phyloP scores from a whole-genome alignment of 2,797 vertebrate species.

The Oophaga sylvatica region DNA sequence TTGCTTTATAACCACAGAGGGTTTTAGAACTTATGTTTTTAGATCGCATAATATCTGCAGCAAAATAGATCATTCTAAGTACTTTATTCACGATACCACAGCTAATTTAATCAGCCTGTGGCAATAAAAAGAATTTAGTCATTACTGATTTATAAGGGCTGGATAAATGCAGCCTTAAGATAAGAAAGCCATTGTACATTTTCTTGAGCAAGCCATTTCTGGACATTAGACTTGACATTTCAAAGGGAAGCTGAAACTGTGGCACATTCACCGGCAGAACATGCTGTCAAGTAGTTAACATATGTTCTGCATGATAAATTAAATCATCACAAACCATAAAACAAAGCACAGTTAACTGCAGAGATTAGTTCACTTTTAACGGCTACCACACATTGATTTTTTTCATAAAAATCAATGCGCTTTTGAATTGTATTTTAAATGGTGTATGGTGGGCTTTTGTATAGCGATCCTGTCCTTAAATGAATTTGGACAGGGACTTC shows the following conservation, averaged over 20 bases:
- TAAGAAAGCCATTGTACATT: constrained; percentile 51
- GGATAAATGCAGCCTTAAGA: constrained; percentile 31
- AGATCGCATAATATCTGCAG: background rate
- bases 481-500: background rate
- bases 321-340: constrained; percentile 29
- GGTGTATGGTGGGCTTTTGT: background rate
- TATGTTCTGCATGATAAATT: constrained; percentile 47
- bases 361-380: background rate
- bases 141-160: background rate
- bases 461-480: background rate
- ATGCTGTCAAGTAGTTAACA: constrained; percentile 37
- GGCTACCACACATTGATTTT: constrained; percentile 19
- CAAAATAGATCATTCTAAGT: constrained; percentile 54
- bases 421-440: background rate
- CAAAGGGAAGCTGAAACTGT: constrained; percentile 3
- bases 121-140: constrained; percentile 54
- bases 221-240: constrained; percentile 29
- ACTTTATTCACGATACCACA: constrained; percentile 42
- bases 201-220: constrained; percentile 35
- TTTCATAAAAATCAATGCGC: background rate
- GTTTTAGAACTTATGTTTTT: constrained; percentile 20
- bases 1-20: constrained; percentile 11
- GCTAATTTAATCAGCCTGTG: constrained; percentile 53
- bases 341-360: constrained; percentile 31
- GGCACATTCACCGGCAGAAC: constrained; percentile 4